Base-by-base conservation (phyloP, 2,113 vertebrate genomes). In the Silurus asotus region DNA sequence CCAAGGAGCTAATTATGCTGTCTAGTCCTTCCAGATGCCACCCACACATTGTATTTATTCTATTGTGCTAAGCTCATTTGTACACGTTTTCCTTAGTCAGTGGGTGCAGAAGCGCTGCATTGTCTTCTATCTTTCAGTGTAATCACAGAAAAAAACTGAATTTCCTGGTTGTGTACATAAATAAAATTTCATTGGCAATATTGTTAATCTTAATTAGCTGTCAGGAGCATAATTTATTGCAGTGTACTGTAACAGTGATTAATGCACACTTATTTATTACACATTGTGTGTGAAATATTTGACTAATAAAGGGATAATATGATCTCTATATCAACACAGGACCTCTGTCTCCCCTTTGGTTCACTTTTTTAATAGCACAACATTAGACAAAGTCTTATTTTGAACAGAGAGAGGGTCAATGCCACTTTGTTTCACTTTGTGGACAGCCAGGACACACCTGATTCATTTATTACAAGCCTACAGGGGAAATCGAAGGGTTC, bases 31-130 rank as follows among this genome's bases (percentile, higher is more conserved):
- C 59, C 59, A 51, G 59, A 81, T n/a, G 59, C 59, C 79, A 14
- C 79, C 79, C 79, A 81, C 79, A 3, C 59, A 64, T 37, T 51
- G 79, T 61, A 80, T 65, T 64, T 64, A 81, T 64, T 81, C 79
- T 64, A 51, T 81, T 81, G 79, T 64, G 59, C 79, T 49, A 23
- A 37, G 51, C 20, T 64, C 37, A 8, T 15, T 64, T 48, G 56
- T 59, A 58, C 78, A 81, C 58, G 10, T 48, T 81, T 58, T 37
- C 25, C 76, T 79, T 61, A 45, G 2, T 48, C 11, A 37, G 77
- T 80, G 77, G 59, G 56, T 6, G 20, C 58, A 59, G 77, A 61
- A 59, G 45, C 45, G 1, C 59, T 65, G 79, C 79, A 64, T 81
- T 14, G 10, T 81, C 59, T 51, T 17, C 11, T n/a, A 81, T 51